Conservation (phyloP, 2,113 vertebrate genomes). For the Grantiella picta region DNA sequence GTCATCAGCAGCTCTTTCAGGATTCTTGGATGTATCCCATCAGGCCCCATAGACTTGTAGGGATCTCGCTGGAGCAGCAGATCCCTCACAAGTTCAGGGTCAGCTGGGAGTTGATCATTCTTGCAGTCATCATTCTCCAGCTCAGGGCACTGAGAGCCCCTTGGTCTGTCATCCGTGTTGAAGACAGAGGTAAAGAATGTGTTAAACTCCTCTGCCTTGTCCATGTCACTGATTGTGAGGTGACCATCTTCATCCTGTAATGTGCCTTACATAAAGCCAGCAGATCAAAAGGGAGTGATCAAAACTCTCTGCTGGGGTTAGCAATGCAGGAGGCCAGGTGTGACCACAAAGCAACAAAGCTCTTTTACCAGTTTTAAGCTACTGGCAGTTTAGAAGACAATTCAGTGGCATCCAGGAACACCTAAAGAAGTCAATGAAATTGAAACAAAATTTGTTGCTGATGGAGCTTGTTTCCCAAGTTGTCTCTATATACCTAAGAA, state of each 20-base stretch:
- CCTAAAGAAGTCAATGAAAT: not conserved
- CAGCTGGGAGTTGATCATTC: not conserved
- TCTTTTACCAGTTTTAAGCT: not conserved
- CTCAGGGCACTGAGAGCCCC: fast-evolving
- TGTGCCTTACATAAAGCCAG: not conserved
- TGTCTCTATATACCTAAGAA: not conserved
- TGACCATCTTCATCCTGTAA: not conserved
- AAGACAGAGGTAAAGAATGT: not conserved
- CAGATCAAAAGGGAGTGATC: not conserved
- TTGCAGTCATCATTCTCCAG: not conserved
- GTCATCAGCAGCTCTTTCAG: not conserved
- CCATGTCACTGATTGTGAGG: not conserved
- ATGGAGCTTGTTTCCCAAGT: not conserved
- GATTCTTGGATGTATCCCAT: not conserved
- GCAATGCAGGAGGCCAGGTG: not conserved
- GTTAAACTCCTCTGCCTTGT: not conserved
- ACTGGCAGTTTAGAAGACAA: not conserved
- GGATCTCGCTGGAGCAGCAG: not conserved
- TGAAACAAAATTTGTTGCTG: not conserved
- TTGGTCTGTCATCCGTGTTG: not conserved
- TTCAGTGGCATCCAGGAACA: not conserved
- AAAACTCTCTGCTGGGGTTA: not conserved
- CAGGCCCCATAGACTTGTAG: not conserved
- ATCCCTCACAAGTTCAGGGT: not conserved
- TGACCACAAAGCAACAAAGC: not conserved